These are phyloP conservation scores for Brenthis ino DNA, from an alignment of 2,888 invertebrate genomes.

Conservation along the genomic window DNA sequence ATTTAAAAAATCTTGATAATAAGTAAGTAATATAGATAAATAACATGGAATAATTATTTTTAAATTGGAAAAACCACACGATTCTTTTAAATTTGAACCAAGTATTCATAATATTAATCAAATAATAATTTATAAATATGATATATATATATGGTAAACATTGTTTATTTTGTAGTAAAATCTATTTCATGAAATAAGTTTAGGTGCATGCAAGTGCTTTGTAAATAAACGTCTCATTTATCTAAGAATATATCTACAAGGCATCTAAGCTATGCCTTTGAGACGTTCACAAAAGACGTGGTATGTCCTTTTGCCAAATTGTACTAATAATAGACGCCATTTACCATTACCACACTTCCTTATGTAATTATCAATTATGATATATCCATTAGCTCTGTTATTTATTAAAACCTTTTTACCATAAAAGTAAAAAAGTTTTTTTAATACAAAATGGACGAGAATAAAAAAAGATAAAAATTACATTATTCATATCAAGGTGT, in stretches of 20 bases:
- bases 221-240: slow-evolving; percentile 3
- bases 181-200: too few relatives aligned
- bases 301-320: slow-evolving; percentile 23
- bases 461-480: too few relatives aligned
- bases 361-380: background rate
- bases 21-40: too few relatives aligned
- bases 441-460: too few relatives aligned
- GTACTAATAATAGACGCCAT: slow-evolving; percentile 10
- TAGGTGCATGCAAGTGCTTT: background rate
- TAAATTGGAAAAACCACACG: too few relatives aligned
- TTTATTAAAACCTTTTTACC: background rate
- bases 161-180: too few relatives aligned
- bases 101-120: too few relatives aligned
- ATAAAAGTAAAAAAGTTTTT: background rate
- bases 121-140: too few relatives aligned
- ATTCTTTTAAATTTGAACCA: too few relatives aligned
- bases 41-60: too few relatives aligned
- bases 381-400: background rate
- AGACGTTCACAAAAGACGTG: slow-evolving; percentile 34
- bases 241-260: slow-evolving; percentile 24
- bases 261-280: slow-evolving; percentile 41
- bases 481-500: too few relatives aligned
- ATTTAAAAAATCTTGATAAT: background rate
- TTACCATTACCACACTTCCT: slow-evolving; percentile 3
- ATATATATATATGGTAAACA: too few relatives aligned